phyloP scores from a whole-genome alignment of 1,140 invertebrate genomes.

The Copidosoma floridanum region DNA sequence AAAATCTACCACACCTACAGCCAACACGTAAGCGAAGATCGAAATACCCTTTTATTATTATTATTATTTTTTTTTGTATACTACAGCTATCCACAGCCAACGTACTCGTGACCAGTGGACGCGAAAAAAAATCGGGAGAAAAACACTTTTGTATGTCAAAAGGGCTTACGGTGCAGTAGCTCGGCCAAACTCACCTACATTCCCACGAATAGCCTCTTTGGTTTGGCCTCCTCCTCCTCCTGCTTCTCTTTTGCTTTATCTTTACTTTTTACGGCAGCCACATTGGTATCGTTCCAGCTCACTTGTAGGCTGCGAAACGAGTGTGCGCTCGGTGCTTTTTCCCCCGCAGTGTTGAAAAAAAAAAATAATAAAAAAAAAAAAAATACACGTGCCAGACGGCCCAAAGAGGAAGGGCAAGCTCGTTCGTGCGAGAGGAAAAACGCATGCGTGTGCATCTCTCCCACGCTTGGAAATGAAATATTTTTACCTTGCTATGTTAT shows the following conservation, averaged over 20 bases:
- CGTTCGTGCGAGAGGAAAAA: not conserved
- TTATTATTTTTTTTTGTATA: no score
- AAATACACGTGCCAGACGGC: not conserved
- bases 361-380: no score
- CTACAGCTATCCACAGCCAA: not conserved
- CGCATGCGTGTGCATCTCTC: not conserved
- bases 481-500: no score
- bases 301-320: no score
- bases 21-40: no score
- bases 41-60: no score
- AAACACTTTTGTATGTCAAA: slow-evolving; percentile 14
- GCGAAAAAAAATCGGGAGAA: no score
- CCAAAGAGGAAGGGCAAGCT: not conserved
- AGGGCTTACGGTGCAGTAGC: not conserved
- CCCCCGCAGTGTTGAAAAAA: slow-evolving; percentile 22
- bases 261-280: not conserved
- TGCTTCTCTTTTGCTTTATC: not conserved
- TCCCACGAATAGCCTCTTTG: not conserved
- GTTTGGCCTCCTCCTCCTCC: not conserved
- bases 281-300: not conserved
- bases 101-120: no score
- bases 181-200: slow-evolving; percentile 8
- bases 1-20: no score
- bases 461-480: slow-evolving; percentile 40
- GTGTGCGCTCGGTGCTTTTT: not conserved